Base-by-base conservation (phyloP, 2,113 vertebrate genomes). In the Grammomys surdaster region DNA sequence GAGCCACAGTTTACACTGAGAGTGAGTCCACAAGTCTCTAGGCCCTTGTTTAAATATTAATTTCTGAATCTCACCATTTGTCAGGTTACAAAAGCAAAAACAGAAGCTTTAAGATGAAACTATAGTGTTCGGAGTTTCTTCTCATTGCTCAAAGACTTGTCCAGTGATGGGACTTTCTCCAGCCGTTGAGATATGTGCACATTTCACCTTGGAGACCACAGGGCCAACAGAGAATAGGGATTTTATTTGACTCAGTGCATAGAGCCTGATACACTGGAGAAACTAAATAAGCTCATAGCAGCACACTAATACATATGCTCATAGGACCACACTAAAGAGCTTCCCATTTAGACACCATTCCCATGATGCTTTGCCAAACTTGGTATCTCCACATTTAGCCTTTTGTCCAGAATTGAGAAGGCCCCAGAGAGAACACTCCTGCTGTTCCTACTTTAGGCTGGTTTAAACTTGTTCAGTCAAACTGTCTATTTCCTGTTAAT, bases 401-500 rank as follows among this genome's bases (percentile, higher is more conserved):
- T 94, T 94, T 95, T 85, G 86, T 95, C 91, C 93, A 73, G 86
- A 82, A 86, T 56, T 63, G 91, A 95, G 95, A 91, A 96, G 95
- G 94, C 65, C 91, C 51, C n/a, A 33, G 58, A 95, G 89, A 91
- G 54, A 72, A 93, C 92, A 95, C 67, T 76, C 31, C 60, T 85
- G 28, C 69, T 86, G 17, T 58, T 88, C 43, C 95, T 95, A 43
- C 87, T 81, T 85, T 10, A 77, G 96, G 94, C 91, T 90, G 28
- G 65, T 95, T 96, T 67, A 65, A 92, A 96, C 97, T 95, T 98
- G 94, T 96, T 95, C 43, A 36, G n/a, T 40, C 95, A 75, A 77
- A 73, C 81, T 95, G 63, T 90, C 89, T 95, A 9, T 93, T 94
- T 95, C 93, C 93, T 95, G 88, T 58, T 89, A 91, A 90, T 92